A percentile compares a stretch with the other conserved stretches of the same genome.
Conservation (phyloP, 1,140 invertebrate species). For the Triops longicaudatus region DNA sequence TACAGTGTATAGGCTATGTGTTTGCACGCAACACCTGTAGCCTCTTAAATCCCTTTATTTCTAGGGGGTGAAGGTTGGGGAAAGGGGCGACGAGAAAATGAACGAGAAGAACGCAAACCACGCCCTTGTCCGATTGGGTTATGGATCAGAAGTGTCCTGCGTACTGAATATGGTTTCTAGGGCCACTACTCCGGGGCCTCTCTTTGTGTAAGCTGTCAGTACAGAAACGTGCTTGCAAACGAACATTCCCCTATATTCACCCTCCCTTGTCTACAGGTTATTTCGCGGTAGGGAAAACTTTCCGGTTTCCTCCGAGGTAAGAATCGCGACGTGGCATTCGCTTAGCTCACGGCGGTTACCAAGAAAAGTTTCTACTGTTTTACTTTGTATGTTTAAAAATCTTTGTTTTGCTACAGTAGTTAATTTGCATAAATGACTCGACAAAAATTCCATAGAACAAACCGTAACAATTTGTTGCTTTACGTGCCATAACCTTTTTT, state of each 20-base stretch:
- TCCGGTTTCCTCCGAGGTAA: not conserved
- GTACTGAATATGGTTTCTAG: not conserved
- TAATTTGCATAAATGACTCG: too few species aligned
- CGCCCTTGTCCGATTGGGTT: conserved; percentile 4
- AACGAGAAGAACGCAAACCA: not conserved
- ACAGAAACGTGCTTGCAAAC: not conserved
- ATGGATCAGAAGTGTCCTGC: not conserved
- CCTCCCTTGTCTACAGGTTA: not conserved
- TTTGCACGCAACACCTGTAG: conserved; percentile 11
- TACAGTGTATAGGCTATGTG: not conserved
- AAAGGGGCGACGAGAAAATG: not conserved
- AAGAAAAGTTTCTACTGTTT: too few species aligned
- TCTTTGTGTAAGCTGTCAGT: conserved; percentile 9
- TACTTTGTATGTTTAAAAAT: too few species aligned
- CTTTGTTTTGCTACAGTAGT: too few species aligned
- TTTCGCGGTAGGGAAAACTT: not conserved
- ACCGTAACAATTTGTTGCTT: too few species aligned
- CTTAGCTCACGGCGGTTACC: too few species aligned
- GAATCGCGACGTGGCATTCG: too few species aligned
- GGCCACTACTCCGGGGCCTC: not conserved
- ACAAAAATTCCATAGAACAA: too few species aligned
- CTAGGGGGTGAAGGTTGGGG: not conserved
- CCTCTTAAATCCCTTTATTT: not conserved
- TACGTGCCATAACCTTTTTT: too few species aligned
- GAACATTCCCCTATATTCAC: not conserved